Conservation (phyloP, 2,888 invertebrate genomes). For the Heliconius cydno region DNA sequence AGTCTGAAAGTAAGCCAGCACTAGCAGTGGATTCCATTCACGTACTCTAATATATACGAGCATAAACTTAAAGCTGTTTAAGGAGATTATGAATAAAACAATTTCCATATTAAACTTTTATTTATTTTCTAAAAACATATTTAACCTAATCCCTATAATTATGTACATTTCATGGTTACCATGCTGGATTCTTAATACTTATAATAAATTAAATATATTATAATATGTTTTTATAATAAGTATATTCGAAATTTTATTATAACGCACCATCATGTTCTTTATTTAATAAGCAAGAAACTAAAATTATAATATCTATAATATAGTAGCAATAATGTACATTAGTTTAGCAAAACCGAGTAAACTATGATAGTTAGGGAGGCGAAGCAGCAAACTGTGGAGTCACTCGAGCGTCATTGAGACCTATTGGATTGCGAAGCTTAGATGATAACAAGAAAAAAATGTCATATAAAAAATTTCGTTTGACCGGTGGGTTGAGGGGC, state of each 20-base stretch:
- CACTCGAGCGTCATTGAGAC: no score
- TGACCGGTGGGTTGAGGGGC: no score
- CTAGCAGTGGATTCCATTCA: no score
- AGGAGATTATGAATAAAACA: background rate
- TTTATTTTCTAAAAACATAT: conserved; percentile 28
- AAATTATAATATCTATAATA: background rate
- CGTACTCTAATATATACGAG: background rate
- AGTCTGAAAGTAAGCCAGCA: no score
- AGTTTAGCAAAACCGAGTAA: background rate
- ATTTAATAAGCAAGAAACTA: conserved; percentile 25
- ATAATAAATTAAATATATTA: conserved; percentile 11
- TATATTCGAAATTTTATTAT: conserved; percentile 12
- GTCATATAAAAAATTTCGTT: no score
- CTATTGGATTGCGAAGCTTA: no score
- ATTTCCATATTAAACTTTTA: conserved; percentile 15
- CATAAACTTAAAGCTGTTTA: background rate
- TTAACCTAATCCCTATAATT: conserved; percentile 21
- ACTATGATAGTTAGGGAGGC: no score
- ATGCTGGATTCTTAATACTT: background rate
- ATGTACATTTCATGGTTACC: conserved; percentile 32
- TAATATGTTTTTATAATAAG: conserved; percentile 1
- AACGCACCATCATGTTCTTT: conserved; percentile 42
- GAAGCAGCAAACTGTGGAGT: no score
- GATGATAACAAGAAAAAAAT: no score
- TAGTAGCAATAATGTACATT: background rate